Evolutionary conservation across 2,888 invertebrate species (phyloP).

Genomic region (Hipparchia semele): DNA sequence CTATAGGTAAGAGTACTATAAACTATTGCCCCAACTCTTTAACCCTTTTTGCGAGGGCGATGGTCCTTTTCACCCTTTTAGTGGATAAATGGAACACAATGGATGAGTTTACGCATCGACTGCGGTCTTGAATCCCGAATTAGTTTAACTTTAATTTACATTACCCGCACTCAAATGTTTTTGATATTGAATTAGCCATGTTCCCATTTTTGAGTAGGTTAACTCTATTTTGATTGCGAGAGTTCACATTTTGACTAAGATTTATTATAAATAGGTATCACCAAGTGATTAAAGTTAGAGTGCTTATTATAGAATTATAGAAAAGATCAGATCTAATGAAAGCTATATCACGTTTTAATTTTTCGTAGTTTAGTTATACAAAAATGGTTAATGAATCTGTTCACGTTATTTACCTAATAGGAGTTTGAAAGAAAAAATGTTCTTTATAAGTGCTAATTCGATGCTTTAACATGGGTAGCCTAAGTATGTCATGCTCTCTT

Average conservation of each 20-base stretch:
- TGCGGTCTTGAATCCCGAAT: conserved; percentile 39
- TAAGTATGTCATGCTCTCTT: no score
- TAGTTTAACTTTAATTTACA: conserved; percentile 42
- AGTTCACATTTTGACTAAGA: neutral
- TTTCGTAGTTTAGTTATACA: no score
- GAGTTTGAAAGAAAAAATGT: neutral
- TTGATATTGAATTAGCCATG: conserved; percentile 32
- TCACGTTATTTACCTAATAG: neutral
- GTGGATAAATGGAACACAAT: conserved; percentile 49
- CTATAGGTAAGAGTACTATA: conserved; percentile 31
- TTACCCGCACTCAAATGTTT: conserved; percentile 36
- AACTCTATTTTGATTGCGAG: neutral
- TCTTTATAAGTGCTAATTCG: no score
- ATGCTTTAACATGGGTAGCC: no score
- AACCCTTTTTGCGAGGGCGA: conserved; percentile 32
- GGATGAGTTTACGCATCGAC: conserved; percentile 40
- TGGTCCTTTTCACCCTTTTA: conserved; percentile 58
- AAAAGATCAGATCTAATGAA: no score
- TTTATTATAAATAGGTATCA: no score
- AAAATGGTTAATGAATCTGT: no score
- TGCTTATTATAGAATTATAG: no score
- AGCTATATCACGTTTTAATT: no score
- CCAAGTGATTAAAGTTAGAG: no score
- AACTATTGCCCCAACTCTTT: conserved; percentile 34
- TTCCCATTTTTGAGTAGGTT: conserved; percentile 22